Conservation (phyloP, 2,888 invertebrate genomes). For the Petrolisthes cinctipes region DNA sequence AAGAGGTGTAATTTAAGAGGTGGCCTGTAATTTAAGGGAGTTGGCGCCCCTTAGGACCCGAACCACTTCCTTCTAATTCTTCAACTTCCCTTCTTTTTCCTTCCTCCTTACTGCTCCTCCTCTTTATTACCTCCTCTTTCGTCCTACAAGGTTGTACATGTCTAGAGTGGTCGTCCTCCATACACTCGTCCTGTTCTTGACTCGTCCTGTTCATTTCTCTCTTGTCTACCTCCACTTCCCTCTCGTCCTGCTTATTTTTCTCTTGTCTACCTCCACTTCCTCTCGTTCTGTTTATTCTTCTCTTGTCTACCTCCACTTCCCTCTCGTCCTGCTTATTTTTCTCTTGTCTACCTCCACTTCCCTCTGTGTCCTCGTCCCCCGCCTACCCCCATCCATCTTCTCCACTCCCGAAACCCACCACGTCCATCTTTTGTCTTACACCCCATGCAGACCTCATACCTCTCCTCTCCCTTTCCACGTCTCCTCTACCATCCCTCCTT, state of each 20-base stretch:
- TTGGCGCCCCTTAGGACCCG: too few relatives aligned
- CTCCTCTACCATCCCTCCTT: neutral
- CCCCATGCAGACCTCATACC: neutral
- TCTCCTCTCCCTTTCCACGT: neutral
- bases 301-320: neutral
- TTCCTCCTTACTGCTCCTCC: too few relatives aligned
- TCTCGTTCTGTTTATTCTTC: neutral
- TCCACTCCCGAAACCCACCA: neutral
- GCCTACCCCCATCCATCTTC: neutral
- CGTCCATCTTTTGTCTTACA: neutral
- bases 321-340: neutral
- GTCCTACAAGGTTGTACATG: too few relatives aligned
- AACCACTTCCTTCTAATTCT: too few relatives aligned
- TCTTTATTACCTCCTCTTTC: too few relatives aligned
- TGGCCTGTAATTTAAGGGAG: too few relatives aligned
- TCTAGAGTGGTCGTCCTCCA: neutral
- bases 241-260: neutral
- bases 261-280: neutral
- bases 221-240: neutral
- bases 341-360: neutral
- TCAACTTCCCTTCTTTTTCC: too few relatives aligned
- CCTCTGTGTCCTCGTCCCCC: neutral
- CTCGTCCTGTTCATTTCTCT: neutral
- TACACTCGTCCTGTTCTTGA: neutral
- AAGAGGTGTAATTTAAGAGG: too few relatives aligned